Evolutionary conservation across 2,888 invertebrate genomes (phyloP).

Genomic region (Aphodius sticticus): DNA sequence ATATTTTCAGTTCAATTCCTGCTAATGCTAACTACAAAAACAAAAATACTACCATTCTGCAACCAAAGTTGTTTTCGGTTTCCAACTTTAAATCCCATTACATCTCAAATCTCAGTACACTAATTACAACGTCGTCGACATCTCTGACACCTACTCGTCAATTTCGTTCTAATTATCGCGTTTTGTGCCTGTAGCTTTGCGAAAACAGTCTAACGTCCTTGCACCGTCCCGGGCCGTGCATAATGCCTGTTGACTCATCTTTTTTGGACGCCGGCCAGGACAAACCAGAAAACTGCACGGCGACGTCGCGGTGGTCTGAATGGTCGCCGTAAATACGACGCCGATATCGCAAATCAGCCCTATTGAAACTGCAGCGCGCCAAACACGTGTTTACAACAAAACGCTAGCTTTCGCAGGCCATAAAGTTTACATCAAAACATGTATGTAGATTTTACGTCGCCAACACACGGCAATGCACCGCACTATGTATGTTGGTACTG

Average conservation of each 20-base stretch:
- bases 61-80: too few species aligned
- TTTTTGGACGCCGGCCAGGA: slow-evolving; percentile 19
- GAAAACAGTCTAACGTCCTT: neutral
- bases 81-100: too few species aligned
- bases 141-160: neutral
- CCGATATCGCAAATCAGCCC: slow-evolving; percentile 22
- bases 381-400: slow-evolving; percentile 18
- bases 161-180: slow-evolving; percentile 15
- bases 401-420: neutral
- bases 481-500: too few species aligned
- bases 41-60: too few species aligned
- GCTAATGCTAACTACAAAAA: too few species aligned
- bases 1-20: too few species aligned
- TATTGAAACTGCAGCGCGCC: slow-evolving; percentile 5
- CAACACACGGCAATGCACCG: too few species aligned
- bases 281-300: slow-evolving; percentile 24
- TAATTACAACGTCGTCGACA: slow-evolving; percentile 5
- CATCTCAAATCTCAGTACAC: neutral
- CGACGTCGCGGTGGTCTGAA: slow-evolving; percentile 21
- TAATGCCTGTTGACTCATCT: slow-evolving; percentile 15
- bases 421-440: neutral
- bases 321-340: slow-evolving; percentile 27
- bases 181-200: slow-evolving; percentile 13
- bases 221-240: neutral
- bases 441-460: too few species aligned